phyloP scores from a whole-genome alignment of 1,140 invertebrate species.

The Chrysopa pallens region DNA sequence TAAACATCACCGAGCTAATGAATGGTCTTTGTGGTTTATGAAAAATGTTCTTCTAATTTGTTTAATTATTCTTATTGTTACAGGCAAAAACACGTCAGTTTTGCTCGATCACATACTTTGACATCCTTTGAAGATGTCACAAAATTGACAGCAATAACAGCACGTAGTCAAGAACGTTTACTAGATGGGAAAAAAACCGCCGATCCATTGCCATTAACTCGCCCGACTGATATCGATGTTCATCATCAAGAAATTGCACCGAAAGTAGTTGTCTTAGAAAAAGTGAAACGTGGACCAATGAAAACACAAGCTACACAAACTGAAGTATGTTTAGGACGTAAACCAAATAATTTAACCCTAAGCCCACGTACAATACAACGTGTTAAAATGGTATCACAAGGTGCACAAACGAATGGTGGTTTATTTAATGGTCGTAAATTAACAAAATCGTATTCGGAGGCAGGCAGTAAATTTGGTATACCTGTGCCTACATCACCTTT shows the following conservation, averaged over 20 bases:
- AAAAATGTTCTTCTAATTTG: too few relatives aligned
- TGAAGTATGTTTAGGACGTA: slow-evolving; percentile 48
- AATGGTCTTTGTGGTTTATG: too few relatives aligned
- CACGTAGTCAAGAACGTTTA: slow-evolving; percentile 53
- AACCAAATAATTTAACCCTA: slow-evolving; percentile 54
- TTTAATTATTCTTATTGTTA: slow-evolving; percentile 12
- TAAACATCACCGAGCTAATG: too few relatives aligned
- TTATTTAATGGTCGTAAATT: slow-evolving; percentile 43
- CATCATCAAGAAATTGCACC: slow-evolving; percentile 15
- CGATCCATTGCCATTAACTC: slow-evolving; percentile 11
- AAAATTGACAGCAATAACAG: slow-evolving; percentile 15
- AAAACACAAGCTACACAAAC: slow-evolving; percentile 87
- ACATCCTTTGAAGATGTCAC: slow-evolving; percentile 59
- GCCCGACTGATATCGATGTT: slow-evolving; percentile 3
- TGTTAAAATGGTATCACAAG: slow-evolving; percentile 62
- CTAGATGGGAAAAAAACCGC: slow-evolving; percentile 36
- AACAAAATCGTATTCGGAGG: slow-evolving; percentile 70
- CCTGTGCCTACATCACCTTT: slow-evolving; percentile 16
- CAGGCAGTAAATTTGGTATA: slow-evolving; percentile 32
- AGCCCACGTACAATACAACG: slow-evolving; percentile 47
- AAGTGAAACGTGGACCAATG: slow-evolving; percentile 69
- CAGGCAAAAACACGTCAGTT: slow-evolving; percentile 78
- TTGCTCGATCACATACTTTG: slow-evolving; percentile 66
- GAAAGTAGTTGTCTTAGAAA: slow-evolving; percentile 35
- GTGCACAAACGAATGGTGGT: slow-evolving; percentile 69